These are phyloP conservation scores for Tarsius wallacei DNA, from an alignment of 2,797 vertebrate species.

Conservation along the genomic window DNA sequence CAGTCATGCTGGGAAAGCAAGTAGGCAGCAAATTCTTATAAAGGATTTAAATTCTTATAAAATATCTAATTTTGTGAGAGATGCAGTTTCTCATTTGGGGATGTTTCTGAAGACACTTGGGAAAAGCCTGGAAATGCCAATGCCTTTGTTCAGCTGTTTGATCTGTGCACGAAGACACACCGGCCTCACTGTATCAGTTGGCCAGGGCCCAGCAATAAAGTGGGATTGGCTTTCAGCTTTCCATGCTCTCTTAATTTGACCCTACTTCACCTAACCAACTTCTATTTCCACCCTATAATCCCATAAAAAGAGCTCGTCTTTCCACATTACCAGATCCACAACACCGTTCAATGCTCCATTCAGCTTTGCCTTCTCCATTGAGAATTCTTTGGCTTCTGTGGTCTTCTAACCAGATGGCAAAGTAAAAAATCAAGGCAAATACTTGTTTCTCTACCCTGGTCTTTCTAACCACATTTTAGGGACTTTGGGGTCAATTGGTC, in stretches of 20 bases:
- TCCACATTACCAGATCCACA: neutral
- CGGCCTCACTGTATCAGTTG: neutral
- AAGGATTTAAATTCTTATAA: neutral
- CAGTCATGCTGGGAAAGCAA: neutral
- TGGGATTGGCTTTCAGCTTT: neutral
- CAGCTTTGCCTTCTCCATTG: neutral
- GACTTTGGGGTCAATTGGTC: neutral
- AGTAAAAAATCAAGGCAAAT: neutral
- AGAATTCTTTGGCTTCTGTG: neutral
- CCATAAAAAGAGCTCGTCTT: neutral
- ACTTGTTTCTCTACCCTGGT: neutral
- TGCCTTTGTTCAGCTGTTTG: neutral
- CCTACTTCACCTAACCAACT: neutral
- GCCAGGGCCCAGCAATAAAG: neutral
- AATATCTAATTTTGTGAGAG: neutral
- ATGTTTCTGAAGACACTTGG: neutral
- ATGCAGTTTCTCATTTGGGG: neutral
- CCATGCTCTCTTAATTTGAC: neutral
- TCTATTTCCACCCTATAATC: rapidly evolving
- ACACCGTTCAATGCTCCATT: neutral
- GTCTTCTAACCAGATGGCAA: neutral
- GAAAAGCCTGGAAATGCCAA: neutral
- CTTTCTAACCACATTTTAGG: neutral
- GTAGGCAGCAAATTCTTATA: neutral
- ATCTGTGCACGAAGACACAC: neutral